Percentiles rank a stretch among this genome's conserved stretches.
phyloP scores from a whole-genome alignment of 2,113 vertebrate species.

The Microcebus ravelobensis region DNA sequence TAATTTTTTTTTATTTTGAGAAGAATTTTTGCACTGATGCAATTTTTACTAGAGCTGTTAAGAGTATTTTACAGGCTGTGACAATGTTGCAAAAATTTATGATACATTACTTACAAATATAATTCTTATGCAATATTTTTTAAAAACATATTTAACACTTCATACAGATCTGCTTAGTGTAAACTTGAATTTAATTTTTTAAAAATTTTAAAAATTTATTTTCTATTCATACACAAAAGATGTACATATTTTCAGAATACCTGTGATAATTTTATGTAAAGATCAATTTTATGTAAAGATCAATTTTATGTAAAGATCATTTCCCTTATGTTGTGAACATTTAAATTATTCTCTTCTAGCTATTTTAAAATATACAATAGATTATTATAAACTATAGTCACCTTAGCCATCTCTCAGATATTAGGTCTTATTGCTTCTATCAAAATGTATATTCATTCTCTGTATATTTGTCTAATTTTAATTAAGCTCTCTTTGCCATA shows the following conservation, averaged over 20 bases:
- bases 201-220: not conserved
- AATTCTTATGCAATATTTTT: not conserved
- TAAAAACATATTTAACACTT: not conserved
- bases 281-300: not conserved
- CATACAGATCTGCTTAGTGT: not conserved
- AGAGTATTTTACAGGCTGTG: not conserved
- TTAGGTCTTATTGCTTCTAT: not conserved
- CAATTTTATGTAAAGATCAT: not conserved
- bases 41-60: not conserved
- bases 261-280: not conserved
- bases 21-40: not conserved
- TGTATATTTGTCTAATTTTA: not conserved
- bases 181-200: not conserved
- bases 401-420: not conserved
- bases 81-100: not conserved
- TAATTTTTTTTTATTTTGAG: not conserved
- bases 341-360: not conserved
- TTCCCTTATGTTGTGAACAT: not conserved
- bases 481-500: not conserved
- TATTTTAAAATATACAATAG: not conserved
- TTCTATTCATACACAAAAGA: not conserved
- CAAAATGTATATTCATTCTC: not conserved
- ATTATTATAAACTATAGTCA: not conserved
- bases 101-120: constrained; percentile 1
- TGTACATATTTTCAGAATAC: not conserved